Base-by-base conservation (phyloP, 2,797 vertebrate genomes). In the Crypturellus tataupa region DNA sequence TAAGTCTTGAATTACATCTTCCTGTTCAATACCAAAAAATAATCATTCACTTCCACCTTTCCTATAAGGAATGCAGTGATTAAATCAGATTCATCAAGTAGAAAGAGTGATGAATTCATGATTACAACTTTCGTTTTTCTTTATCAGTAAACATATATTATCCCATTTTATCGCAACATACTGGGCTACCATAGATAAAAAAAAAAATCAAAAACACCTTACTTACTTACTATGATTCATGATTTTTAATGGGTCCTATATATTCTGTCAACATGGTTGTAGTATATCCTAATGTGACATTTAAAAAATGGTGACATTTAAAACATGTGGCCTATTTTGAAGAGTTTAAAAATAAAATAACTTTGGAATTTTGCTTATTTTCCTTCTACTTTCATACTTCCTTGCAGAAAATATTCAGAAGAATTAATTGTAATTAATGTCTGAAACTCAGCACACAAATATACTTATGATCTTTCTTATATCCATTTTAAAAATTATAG, bases 321-420 rank as follows among this genome's bases (percentile, higher is more conserved):
- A 1, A n/a, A 85, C 76, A 40, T 65, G 10, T 33, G 65, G 21
- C 17, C 21, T 40, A 20, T 63, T 81, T 12, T 11, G 33, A 86
- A 60, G 21, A 76, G 46, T 82, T 80, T 47, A 18, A 82, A 69
- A 80, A 85, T 25, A 25, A 75, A 88, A 33, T 7, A 40, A 31
- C 9, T 47, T 75, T 31, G 27, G 12, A 56, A 59, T 76, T 53
- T 58, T 55, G 6, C 14, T 42, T 83, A 58, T 85, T 96, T 87
- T 93, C 80, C 76, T 79, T 95, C 56, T 62, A 35, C 86, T 89
- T 92, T 90, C 33, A 42, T 82, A 40, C 75, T 90, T 42, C 21
- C 35, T 81, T 25, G 33, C 78, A 64, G 51, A 84, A 90, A 95
- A 88, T 49, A 15, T 73, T 93, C 87, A 93, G 81, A 81, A 73